Conservation (phyloP, 2,888 invertebrate genomes). For the Dasysyrphus albostriatus region DNA sequence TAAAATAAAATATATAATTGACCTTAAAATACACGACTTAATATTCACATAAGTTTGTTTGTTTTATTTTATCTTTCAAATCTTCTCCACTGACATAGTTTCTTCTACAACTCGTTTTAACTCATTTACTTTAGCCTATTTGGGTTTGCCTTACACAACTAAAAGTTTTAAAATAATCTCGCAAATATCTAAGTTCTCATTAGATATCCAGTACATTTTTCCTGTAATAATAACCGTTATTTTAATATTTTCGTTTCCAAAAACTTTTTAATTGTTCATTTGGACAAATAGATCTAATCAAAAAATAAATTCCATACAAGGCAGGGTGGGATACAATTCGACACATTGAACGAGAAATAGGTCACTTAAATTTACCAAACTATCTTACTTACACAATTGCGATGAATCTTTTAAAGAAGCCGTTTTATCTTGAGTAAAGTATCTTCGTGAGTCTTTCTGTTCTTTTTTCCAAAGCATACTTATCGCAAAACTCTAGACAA, state of each 20-base stretch:
- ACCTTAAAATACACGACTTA: too few species aligned
- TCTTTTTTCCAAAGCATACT: conserved; percentile 1
- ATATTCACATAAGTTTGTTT: too few species aligned
- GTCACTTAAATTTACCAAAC: conserved; percentile 3
- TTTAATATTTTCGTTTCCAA: background rate
- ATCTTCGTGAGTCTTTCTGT: conserved; percentile 16
- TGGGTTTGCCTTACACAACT: too few species aligned
- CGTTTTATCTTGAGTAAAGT: conserved; percentile 8
- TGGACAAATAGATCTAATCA: background rate
- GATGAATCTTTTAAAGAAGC: background rate
- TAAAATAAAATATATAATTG: too few species aligned
- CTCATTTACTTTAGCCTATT: too few species aligned
- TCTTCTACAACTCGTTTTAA: too few species aligned
- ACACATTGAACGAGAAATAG: conserved; percentile 26
- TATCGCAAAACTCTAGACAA: conserved; percentile 32
- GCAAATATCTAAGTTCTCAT: too few species aligned
- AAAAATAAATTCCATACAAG: background rate
- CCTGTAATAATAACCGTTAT: too few species aligned
- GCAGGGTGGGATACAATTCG: background rate
- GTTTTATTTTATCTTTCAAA: too few species aligned
- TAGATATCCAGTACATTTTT: too few species aligned
- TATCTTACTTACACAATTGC: background rate
- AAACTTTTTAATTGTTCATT: background rate
- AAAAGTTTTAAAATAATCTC: too few species aligned
- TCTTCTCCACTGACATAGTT: too few species aligned